phyloP scores from a whole-genome alignment of 2,888 invertebrate species.

The Mesoligia furuncula region DNA sequence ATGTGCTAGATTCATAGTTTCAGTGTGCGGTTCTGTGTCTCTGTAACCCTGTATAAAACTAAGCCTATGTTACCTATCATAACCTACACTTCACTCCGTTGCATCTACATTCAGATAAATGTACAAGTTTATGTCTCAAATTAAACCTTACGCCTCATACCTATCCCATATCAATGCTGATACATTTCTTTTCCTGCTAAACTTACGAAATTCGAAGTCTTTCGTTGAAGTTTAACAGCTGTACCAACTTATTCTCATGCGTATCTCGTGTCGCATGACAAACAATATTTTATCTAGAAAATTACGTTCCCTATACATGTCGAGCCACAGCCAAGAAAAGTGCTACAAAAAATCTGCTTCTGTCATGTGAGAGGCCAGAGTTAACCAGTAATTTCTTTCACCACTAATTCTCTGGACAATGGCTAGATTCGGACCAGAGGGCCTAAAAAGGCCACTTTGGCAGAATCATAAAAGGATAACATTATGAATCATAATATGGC shows the following conservation, averaged over 20 bases:
- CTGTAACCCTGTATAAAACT: too few species aligned
- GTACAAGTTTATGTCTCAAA: neutral
- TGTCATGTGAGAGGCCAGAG: neutral
- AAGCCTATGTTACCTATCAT: neutral
- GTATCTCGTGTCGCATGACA: neutral
- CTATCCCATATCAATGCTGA: neutral
- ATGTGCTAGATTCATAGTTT: neutral
- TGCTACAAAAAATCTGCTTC: neutral
- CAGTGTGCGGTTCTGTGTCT: too few species aligned
- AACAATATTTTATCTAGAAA: neutral
- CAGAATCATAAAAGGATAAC: too few species aligned
- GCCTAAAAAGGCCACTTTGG: too few species aligned
- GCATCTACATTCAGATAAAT: neutral
- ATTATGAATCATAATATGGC: too few species aligned
- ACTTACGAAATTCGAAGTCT: neutral
- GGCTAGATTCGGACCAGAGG: neutral
- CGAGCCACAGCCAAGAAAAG: neutral
- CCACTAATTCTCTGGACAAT: neutral
- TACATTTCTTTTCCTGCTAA: neutral
- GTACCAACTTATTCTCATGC: conserved; percentile 1
- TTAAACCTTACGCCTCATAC: neutral
- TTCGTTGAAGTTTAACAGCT: neutral
- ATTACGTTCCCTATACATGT: neutral
- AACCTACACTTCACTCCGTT: too few species aligned
- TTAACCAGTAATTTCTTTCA: neutral